phyloP scores from a whole-genome alignment of 2,888 invertebrate species.

The Notodonta ziczac region DNA sequence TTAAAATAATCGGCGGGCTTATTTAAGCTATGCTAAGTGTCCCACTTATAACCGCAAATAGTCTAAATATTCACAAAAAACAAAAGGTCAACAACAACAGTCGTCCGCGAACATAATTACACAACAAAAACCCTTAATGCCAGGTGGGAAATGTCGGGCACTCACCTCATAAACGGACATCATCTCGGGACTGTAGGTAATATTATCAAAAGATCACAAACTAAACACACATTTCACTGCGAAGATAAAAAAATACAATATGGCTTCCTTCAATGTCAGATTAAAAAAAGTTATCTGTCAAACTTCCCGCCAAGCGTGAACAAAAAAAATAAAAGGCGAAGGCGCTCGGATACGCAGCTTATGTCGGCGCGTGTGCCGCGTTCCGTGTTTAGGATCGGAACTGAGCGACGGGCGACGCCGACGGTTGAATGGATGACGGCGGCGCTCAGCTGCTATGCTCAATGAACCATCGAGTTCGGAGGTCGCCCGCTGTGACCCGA shows the following conservation, averaged over 20 bases:
- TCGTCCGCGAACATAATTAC: constrained; percentile 56
- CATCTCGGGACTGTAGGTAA: constrained; percentile 63
- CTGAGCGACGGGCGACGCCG: constrained; percentile 65
- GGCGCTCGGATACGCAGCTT: constrained; percentile 62
- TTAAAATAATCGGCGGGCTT: neutral
- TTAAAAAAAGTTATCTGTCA: constrained; percentile 50
- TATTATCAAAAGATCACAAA: constrained; percentile 63
- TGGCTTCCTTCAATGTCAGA: constrained; percentile 21
- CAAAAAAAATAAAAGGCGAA: constrained; percentile 57
- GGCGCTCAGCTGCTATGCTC: constrained; percentile 76
- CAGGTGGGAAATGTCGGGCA: constrained; percentile 74
- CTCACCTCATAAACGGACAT: constrained; percentile 81
- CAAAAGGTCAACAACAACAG: constrained; percentile 45
- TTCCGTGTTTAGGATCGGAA: constrained; percentile 77
- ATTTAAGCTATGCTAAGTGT: constrained; percentile 6
- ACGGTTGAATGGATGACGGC: constrained; percentile 68
- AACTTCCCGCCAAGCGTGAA: constrained; percentile 67
- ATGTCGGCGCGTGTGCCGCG: constrained; percentile 77
- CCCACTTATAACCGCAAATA: constrained; percentile 18
- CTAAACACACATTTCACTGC: constrained; percentile 72
- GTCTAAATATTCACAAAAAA: constrained; percentile 23
- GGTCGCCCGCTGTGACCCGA: constrained; percentile 77
- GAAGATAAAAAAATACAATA: constrained; percentile 24
- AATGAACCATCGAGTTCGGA: constrained; percentile 82
- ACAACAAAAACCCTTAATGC: constrained; percentile 74